A percentile compares a stretch with the other conserved stretches of the same genome.
These are phyloP conservation scores for Theocolax elegans DNA, from an alignment of 1,140 invertebrate genomes.

Conservation along the genomic window DNA sequence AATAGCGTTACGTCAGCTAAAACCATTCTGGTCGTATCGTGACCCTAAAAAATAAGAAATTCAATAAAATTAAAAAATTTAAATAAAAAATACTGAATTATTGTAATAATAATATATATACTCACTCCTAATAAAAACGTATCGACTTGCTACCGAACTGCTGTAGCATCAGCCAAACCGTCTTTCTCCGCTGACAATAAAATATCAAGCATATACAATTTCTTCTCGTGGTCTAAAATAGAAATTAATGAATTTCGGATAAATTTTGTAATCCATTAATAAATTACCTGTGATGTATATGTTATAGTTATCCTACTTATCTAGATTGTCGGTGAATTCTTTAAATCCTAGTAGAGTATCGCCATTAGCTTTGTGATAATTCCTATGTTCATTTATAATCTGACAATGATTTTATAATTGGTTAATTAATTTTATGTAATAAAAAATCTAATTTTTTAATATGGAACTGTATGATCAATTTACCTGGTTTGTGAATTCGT, in stretches of 20 bases:
- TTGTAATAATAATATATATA: no score
- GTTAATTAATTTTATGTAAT: no score
- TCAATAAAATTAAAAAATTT: no score
- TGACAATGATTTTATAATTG: slow-evolving; percentile 24
- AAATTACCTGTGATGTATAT: background rate
- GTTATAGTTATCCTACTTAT: background rate
- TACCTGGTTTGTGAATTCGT: slow-evolving; percentile 74
- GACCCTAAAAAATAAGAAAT: no score
- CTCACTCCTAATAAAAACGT: slow-evolving; percentile 83
- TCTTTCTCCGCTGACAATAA: no score
- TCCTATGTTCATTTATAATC: slow-evolving; percentile 53
- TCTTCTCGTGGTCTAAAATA: slow-evolving; percentile 63
- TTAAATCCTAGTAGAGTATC: slow-evolving; percentile 44
- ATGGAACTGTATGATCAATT: no score
- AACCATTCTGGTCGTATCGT: slow-evolving; percentile 42
- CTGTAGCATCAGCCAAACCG: no score
- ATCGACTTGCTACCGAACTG: no score
- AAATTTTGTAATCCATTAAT: background rate
- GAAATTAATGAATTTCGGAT: background rate
- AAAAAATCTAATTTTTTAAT: no score
- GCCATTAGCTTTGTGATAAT: slow-evolving; percentile 46
- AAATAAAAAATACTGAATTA: background rate
- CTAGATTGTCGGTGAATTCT: background rate
- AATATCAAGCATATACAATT: no score
- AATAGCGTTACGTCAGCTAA: slow-evolving; percentile 36